phyloP scores from a whole-genome alignment of 1,140 invertebrate species.

The Thaumetopoea pityocampa region DNA sequence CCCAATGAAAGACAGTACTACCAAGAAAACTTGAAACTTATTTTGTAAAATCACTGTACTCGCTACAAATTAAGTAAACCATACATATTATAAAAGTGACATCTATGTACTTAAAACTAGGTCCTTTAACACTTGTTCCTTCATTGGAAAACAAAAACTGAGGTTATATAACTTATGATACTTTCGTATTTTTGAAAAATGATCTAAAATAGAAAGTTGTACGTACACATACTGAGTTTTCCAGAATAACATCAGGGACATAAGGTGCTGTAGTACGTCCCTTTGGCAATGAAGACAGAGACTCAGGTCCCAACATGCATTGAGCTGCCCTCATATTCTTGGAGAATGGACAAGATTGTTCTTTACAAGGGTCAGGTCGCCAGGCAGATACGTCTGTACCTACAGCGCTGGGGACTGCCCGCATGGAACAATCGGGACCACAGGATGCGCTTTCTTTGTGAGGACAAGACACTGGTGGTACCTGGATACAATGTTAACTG shows the following conservation, averaged over 20 bases:
- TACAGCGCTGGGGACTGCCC: constrained; percentile 22
- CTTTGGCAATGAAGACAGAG: constrained; percentile 14
- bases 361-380: constrained; percentile 38
- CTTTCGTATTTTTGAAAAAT: no score
- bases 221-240: constrained; percentile 30
- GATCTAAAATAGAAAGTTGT: no score
- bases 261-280: constrained; percentile 6
- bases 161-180: no score
- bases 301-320: constrained; percentile 47
- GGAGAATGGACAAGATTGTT: constrained; percentile 31
- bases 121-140: no score
- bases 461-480: constrained; percentile 27
- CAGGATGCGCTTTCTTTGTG: constrained; percentile 32
- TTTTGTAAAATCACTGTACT: no score
- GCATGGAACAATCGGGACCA: constrained; percentile 39
- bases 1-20: no score
- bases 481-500: no score
- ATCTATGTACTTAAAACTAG: no score
- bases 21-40: no score
- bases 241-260: constrained; percentile 13
- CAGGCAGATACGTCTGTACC: constrained; percentile 30
- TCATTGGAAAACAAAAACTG: no score
- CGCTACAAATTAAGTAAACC: no score
- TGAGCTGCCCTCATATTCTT: constrained; percentile 58
- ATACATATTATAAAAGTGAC: no score